Evolutionary conservation across 1,140 invertebrate species (phyloP).

Genomic region (Drosophila chauvacae): DNA sequence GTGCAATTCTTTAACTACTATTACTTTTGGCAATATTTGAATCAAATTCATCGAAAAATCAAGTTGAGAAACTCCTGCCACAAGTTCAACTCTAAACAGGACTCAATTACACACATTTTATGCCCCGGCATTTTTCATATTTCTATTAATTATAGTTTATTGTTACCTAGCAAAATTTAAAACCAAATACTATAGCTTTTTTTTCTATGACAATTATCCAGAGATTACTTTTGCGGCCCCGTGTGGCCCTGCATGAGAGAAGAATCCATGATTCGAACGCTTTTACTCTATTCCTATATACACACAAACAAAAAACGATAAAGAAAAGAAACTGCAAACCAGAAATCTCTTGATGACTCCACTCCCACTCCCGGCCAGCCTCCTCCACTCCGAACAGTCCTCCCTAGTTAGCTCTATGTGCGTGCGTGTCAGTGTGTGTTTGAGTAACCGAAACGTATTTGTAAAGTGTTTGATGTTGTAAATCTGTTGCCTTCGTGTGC

Average conservation of each 20-base stretch:
- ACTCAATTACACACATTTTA: neutral
- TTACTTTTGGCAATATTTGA: slow-evolving; percentile 4
- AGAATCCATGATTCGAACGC: slow-evolving; percentile 33
- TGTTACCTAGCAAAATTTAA: neutral
- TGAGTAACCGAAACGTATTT: slow-evolving; percentile 45
- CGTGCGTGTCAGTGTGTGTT: slow-evolving; percentile 30
- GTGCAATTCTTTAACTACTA: neutral
- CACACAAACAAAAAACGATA: slow-evolving; percentile 14
- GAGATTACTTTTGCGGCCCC: slow-evolving; percentile 5
- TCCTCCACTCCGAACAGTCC: slow-evolving; percentile 7
- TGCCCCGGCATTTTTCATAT: neutral
- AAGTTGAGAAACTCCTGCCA: neutral
- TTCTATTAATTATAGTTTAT: neutral
- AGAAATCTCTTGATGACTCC: slow-evolving; percentile 1
- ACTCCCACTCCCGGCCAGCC: neutral
- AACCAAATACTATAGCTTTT: neutral
- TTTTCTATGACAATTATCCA: neutral
- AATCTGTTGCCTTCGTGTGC: slow-evolving; percentile 81
- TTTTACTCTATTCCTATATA: slow-evolving; percentile 51
- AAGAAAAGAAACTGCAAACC: slow-evolving; percentile 8
- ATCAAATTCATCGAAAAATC: slow-evolving; percentile 1
- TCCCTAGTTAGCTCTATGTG: slow-evolving; percentile 26
- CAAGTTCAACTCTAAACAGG: slow-evolving; percentile 1
- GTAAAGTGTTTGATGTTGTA: slow-evolving; percentile 80
- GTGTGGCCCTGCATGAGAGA: neutral